Evolutionary conservation across 1,140 invertebrate genomes (phyloP), one percentile per base, ranked within the genome.

Genomic region (Prorops nasuta): DNA sequence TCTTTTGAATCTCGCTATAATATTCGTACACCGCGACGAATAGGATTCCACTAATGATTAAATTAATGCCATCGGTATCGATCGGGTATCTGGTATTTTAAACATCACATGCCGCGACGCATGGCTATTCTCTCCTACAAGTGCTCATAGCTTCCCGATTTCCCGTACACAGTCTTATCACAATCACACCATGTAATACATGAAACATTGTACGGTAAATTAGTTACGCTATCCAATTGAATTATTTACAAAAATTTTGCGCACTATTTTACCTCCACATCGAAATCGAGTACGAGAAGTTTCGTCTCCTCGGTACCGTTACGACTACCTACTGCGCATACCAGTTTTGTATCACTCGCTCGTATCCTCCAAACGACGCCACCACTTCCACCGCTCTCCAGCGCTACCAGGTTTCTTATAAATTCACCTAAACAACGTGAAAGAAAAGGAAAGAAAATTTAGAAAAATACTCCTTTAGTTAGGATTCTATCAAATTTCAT

Each of bases 301-400:
- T 99, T 98, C 0, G 98, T 99, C 78, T 99, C 96, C 78, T 99
- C 97, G 0, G 96, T 98, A 17, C 96, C 95, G 69, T 98, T 98
- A 9, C 97, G 84, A 60, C 94, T 98, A 38, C 97, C 97, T 2
- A 98, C 96, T 0, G 97, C 96, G 79, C 96, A 98, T 31, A 98
- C 95, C 35, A 99, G 82, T 78, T 97, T 96, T 2, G 96, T 98
- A 62, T 96, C 91, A 60, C 90, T 97, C 22, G 96, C 94, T 37
- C 92, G 81, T 41, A 99, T 96, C 10, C 96, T 81, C 98, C 98
- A 99, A 3, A 99, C 96, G 20, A 99, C 97, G 20, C 98, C 98
- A 1, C 98, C 98, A 54, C 91, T 94, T 1, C 95, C 95, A n/a
- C 94, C 94, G 58, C 92, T 96, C 36, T 91, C 88, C 38, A 99